Base-by-base conservation (phyloP, 2,113 vertebrate species). In the Calypte anna region DNA sequence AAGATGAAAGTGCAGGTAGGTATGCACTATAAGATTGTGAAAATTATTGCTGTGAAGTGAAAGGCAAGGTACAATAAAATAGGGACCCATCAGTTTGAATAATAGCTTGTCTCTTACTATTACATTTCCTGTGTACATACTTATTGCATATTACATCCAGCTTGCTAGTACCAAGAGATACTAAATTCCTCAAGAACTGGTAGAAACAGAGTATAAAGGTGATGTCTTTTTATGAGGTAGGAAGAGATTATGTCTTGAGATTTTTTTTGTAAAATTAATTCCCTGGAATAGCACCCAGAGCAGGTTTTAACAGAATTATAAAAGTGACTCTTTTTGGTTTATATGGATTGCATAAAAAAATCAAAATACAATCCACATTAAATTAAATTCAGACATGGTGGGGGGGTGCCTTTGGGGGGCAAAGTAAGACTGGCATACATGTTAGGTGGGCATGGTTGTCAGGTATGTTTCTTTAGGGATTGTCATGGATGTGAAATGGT, bases 351-450 rank as follows among this genome's bases (percentile, higher is more conserved):
- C 68, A 51, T 43, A 63, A 75, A 90, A 76, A 73, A 81, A 87
- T 48, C 73, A 73, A 91, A 96, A 91, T 90, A 67, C n/a, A 80
- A 95, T 96, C 95, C 90, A 0, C 33, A 75, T 75, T 73, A 89
- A 94, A 93, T 95, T 90, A 91, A 96, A 96, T 82, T 92, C 67
- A 86, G 25, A 80, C 58, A 76, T 93, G 24, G 3, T 16, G 69
- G 23, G 24, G 33, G 36, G 44, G 14, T 4, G 43, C 77, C 76
- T 36, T 23, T 18, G 3, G 8, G 15, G 14, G 18, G 22, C 51
- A 80, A 74, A 23, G 68, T 82, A 90, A 88, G 25, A 63, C 27
- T 63, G 48, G 19, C 62, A 90, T 16, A 54, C 15, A 30, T 40
- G 58, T 50, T 33, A 40, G 24, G 51, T 40, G 43, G 78, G n/a